A percentile compares a stretch with the other conserved stretches of the same genome.
Conservation (phyloP, 2,888 invertebrate species). For the Napeogenes sylphis region DNA sequence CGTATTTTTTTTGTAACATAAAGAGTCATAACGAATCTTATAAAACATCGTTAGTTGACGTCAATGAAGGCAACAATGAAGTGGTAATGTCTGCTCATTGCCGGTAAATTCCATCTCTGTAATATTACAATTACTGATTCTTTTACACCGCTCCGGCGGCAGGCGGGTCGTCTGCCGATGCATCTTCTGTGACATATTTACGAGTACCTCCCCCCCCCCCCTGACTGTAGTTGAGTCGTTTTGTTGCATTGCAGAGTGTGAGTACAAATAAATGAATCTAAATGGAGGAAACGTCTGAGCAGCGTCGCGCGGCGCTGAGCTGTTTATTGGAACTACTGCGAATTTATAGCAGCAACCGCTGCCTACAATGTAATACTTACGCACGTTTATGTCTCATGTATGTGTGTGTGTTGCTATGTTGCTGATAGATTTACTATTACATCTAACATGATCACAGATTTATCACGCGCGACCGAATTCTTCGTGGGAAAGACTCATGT, state of each 20-base stretch:
- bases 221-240: constrained; percentile 29
- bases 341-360: constrained; percentile 32
- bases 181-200: constrained; percentile 63
- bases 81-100: too few species aligned
- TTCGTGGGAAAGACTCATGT: too few species aligned
- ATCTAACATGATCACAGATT: constrained; percentile 7
- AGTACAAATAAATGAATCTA: constrained; percentile 58
- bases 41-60: too few species aligned
- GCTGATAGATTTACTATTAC: constrained; percentile 18
- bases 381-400: background rate
- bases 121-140: background rate
- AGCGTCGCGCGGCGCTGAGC: constrained; percentile 16
- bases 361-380: constrained; percentile 9
- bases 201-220: constrained; percentile 38
- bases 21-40: too few species aligned
- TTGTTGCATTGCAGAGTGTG: constrained; percentile 47
- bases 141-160: constrained; percentile 19
- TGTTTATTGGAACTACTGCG: constrained; percentile 30
- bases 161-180: constrained; percentile 44
- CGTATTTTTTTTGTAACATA: too few species aligned
- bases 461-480: background rate
- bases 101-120: background rate
- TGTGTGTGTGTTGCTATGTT: too few species aligned
- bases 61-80: too few species aligned
- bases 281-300: constrained; percentile 48